These are phyloP conservation scores for Gymnarchus niloticus DNA, from an alignment of 2,113 vertebrate genomes.

Conservation along the genomic window DNA sequence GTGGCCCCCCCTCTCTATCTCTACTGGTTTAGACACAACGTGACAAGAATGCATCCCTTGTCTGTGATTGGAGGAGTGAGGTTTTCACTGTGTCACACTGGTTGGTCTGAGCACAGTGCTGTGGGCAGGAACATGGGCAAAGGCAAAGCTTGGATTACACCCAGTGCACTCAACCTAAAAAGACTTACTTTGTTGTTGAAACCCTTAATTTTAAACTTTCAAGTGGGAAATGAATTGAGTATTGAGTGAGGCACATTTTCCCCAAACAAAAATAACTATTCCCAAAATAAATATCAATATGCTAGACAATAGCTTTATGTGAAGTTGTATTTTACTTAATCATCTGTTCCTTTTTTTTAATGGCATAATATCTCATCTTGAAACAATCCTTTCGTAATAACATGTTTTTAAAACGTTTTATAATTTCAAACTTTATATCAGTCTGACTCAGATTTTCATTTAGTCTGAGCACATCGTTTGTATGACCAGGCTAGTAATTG, in stretches of 20 bases:
- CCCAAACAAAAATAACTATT: neutral
- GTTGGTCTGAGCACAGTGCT: neutral
- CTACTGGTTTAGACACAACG: neutral
- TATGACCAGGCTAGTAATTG: neutral
- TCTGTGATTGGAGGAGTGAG: neutral
- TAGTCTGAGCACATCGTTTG: neutral
- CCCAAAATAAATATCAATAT: neutral
- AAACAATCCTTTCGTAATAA: too few species aligned
- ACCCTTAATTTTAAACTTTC: neutral
- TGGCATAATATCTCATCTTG: too few species aligned
- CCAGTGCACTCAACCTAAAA: neutral
- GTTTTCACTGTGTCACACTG: neutral
- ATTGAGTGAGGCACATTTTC: neutral
- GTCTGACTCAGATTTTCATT: neutral
- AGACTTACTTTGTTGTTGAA: neutral
- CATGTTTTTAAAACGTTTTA: neutral
- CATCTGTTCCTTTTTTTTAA: neutral
- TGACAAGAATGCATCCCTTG: neutral
- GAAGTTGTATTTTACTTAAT: neutral
- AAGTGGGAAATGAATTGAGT: neutral
- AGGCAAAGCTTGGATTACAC: neutral
- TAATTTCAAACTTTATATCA: neutral
- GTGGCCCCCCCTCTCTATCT: neutral
- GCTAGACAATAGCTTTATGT: neutral
- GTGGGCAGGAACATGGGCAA: neutral